These are phyloP conservation scores for Dipodomys spectabilis DNA, from an alignment of 2,113 vertebrate genomes.

Conservation along the genomic window DNA sequence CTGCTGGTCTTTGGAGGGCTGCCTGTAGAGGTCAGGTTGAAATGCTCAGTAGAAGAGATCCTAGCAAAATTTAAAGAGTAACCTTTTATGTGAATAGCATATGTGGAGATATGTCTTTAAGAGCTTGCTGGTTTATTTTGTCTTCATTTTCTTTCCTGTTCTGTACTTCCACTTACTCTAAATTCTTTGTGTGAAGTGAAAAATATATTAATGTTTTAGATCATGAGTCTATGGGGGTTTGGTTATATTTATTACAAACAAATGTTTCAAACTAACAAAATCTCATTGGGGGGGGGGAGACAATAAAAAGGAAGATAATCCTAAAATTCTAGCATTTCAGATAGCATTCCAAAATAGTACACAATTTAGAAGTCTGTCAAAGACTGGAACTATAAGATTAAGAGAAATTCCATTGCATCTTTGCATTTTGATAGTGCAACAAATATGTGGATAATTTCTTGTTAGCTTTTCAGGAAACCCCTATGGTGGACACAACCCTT, in stretches of 20 bases:
- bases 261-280: conserved; percentile 59
- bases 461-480: conserved; percentile 90
- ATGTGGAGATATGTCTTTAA: conserved; percentile 46
- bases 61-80: conserved; percentile 51
- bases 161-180: conserved; percentile 61
- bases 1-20: conserved; percentile 54
- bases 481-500: conserved; percentile 88
- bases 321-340: background rate
- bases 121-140: conserved; percentile 58
- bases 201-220: conserved; percentile 53
- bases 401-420: conserved; percentile 61
- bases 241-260: conserved; percentile 49
- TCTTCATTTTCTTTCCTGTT: conserved; percentile 49
- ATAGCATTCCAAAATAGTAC: conserved; percentile 36
- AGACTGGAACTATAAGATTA: conserved; percentile 63
- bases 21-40: conserved; percentile 65
- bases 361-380: conserved; percentile 5
- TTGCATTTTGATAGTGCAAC: conserved; percentile 76
- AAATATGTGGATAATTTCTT: conserved; percentile 84
- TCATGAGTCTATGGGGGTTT: conserved; percentile 20
- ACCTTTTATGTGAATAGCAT: background rate
- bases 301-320: background rate
- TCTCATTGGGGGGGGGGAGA: conserved; percentile 25
- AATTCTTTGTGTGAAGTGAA: conserved; percentile 60
- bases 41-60: conserved; percentile 50